Base-by-base conservation (phyloP, 2,888 invertebrate species). In the Parthenolecanium corni region DNA sequence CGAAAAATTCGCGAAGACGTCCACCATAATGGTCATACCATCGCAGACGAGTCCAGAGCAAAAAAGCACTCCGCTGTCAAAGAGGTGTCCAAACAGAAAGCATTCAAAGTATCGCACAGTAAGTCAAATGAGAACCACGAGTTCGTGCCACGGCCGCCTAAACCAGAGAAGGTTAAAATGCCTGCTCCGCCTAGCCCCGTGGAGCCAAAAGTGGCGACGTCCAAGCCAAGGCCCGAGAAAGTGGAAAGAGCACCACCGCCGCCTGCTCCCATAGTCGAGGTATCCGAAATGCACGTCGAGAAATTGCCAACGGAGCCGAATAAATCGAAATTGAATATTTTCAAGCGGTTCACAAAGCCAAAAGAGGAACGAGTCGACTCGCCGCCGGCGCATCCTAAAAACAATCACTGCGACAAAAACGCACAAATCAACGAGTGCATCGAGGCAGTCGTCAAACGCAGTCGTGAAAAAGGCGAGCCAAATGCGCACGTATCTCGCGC, bases 311-410 rank as follows among this genome's bases (percentile, higher is more conserved):
- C 82, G 12, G 89, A 89, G 74, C 88, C 88, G 0, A 87, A 89
- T 72, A 85, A 85, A 74, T 86, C 84, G 73, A 91, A 90, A 72
- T 76, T 89, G 44, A 89, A 88, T 76, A 88, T 90, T 71, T 86
- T 90, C 71, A 90, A 89, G 72, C 88, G 89, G 75, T 87, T 90
- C 72, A 84, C 89, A 65, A 77, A 78, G 67, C 71, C 75, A 0
- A 82, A 82, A 71, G 84, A 85, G 73, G 81, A 82, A 14, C 24
- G 52, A 36, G 46, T 31, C 20, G 62, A 52, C 16, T 52, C 62
- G 2, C 52, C 62, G 11, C n/a, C 23, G 23, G 24, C 62, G 2
- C 20, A 42, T 21, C 49, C 38, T 0, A 56, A 24, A 1, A 44
- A 16, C 14, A 52, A 12, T 12, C 18, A 11, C 20, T 47, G 20